Conservation (phyloP, 1,140 invertebrate genomes). For the Dryas iulia region DNA sequence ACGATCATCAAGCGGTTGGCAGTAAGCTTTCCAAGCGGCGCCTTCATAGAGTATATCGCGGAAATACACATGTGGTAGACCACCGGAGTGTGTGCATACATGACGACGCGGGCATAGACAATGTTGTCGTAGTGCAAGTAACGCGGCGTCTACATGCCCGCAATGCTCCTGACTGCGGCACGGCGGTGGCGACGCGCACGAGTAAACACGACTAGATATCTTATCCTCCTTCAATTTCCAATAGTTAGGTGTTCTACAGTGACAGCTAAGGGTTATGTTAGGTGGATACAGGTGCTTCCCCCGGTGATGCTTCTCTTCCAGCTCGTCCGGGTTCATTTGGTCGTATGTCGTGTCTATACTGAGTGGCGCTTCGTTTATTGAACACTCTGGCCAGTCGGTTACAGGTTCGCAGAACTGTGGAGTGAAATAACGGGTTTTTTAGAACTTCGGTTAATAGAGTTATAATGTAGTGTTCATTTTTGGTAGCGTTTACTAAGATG, state of each 20-base stretch:
- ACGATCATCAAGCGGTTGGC: constrained; percentile 63
- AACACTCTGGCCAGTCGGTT: constrained; percentile 54
- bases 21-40: constrained; percentile 80
- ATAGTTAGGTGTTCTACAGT: constrained; percentile 55
- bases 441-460: too few species aligned
- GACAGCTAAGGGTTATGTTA: constrained; percentile 55
- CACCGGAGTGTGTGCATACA: constrained; percentile 80
- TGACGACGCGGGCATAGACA: constrained; percentile 82
- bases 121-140: constrained; percentile 82
- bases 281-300: constrained; percentile 58
- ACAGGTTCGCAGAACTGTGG: constrained; percentile 67
- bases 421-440: background rate
- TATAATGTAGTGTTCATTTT: too few species aligned
- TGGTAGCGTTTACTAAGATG: too few species aligned
- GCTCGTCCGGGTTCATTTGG: constrained; percentile 60
- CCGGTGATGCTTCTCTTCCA: constrained; percentile 60
- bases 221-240: constrained; percentile 47
- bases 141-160: constrained; percentile 69
- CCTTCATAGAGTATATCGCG: constrained; percentile 82
- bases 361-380: constrained; percentile 41
- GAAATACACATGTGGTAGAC: constrained; percentile 65
- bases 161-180: constrained; percentile 63
- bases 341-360: constrained; percentile 42
- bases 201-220: constrained; percentile 37
- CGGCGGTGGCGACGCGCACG: constrained; percentile 49